These are phyloP conservation scores for Temnothorax nylanderi DNA, from an alignment of 1,140 invertebrate genomes.

Conservation along the genomic window DNA sequence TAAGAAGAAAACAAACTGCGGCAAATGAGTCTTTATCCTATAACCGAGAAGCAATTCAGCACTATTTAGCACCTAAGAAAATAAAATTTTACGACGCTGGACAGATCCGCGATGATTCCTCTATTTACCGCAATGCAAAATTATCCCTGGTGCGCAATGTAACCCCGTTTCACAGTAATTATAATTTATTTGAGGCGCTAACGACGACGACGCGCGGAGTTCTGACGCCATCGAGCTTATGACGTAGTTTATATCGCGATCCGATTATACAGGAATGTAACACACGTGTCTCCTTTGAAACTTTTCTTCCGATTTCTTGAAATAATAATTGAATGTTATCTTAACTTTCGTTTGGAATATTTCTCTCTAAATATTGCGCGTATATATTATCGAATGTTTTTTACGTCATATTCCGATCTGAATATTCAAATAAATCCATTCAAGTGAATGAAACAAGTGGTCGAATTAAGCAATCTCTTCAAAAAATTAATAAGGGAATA, in stretches of 20 bases:
- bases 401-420: not conserved
- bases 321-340: not conserved
- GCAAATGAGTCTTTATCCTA: not conserved
- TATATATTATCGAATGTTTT: not conserved
- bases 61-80: conserved; percentile 18
- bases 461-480: not conserved
- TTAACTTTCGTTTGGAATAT: not conserved
- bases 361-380: not conserved
- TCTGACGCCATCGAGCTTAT: conserved; percentile 15
- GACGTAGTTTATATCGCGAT: not conserved
- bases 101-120: not conserved
- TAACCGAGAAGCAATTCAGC: not conserved
- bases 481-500: conserved; percentile 12
- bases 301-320: not conserved
- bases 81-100: not conserved
- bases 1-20: not conserved
- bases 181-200: conserved; percentile 40
- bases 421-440: not conserved
- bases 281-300: not conserved
- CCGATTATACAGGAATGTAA: conserved; percentile 13
- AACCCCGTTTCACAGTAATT: conserved; percentile 19
- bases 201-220: not conserved
- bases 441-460: not conserved
- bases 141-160: conserved; percentile 7
- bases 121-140: conserved; percentile 24